Conservation (phyloP, 2,113 vertebrate genomes). For the Heterotilapia buettikoferi region DNA sequence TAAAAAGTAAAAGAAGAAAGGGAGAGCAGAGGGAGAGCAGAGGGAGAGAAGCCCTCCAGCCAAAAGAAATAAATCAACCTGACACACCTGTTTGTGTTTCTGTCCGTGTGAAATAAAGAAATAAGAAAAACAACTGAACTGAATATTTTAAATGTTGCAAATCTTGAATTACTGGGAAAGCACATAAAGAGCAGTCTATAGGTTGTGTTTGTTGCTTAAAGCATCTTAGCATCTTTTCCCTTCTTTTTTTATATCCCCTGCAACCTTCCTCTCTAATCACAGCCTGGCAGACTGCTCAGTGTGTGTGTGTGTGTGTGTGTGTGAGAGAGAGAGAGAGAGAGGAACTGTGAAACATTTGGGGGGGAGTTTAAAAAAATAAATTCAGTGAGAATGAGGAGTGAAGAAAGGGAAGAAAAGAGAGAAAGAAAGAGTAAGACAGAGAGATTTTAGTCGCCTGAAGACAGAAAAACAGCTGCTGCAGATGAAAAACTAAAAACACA, state of each 20-base stretch:
- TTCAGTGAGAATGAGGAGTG: not conserved
- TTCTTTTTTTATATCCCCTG: not conserved
- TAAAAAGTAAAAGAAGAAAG: not conserved
- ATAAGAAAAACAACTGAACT: not conserved
- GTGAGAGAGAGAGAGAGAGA: too few relatives aligned
- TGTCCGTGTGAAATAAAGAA: not conserved
- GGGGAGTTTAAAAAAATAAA: not conserved
- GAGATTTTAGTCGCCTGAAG: not conserved
- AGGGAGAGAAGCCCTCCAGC: not conserved
- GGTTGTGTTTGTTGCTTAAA: slow-evolving; percentile 32
- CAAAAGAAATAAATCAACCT: slow-evolving; percentile 20
- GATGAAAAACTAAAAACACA: not conserved
- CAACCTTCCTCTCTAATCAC: slow-evolving; percentile 45
- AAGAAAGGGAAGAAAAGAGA: not conserved
- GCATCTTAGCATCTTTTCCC: not conserved
- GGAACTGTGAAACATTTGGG: not conserved
- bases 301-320: not conserved
- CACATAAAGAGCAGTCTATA: not conserved
- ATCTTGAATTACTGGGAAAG: not conserved
- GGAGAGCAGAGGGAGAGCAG: not conserved
- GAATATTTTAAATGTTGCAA: slow-evolving; percentile 19
- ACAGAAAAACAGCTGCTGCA: slow-evolving; percentile 17
- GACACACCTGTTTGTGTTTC: slow-evolving; percentile 25
- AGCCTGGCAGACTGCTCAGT: slow-evolving; percentile 30
- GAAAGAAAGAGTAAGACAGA: not conserved